Evolutionary conservation across 2,888 invertebrate species (phyloP), one percentile per base, ranked within the genome.

Genomic region (Parasteatoda lunata): DNA sequence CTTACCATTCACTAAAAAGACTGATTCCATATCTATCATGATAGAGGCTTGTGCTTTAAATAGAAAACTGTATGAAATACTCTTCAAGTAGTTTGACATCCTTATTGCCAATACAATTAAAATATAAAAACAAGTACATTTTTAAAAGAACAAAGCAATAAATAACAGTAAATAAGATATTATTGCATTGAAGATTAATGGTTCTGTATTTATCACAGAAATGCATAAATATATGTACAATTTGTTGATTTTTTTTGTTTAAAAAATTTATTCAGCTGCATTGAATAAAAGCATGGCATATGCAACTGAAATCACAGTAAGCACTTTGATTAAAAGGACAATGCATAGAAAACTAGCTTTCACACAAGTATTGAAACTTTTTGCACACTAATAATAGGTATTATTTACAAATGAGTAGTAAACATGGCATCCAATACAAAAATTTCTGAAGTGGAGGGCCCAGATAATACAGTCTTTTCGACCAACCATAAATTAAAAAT

Each of bases 301-400:
- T 78, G 82, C 86, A 87, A 87, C 76, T 87, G 81, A 87, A 82
- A 87, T 82, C 82, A 87, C 77, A 82, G 77, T 87, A 77, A 82
- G 77, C 77, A 87, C 81, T 81, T 87, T 87, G 86, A 87, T 77
- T 85, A 78, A 48, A 65, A 73, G 52, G 59, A 59, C 59, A 59
- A 59, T 59, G 59, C 9, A 59, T n/a, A 59, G 59, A 59, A 59
- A 59, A 59, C 59, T 59, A 59, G 59, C 59, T 59, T 59, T 59
- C 59, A 59, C 59, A 59, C n/a, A 11, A 59, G n/a, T 59, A 13
- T 59, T 59, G n/a, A 59, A 59, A 13, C n/a, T 59, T n/a, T 59
- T 9, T 59, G n/a, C 59, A 59, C 7, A 59, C n/a, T 13, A 13
- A 8, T 59, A 11, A 11, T 11, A 13, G 9, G 9, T 59, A 59